Percentiles rank a stretch among this genome's conserved stretches.
phyloP scores from a whole-genome alignment of 1,140 invertebrate genomes.

The Bilobella aurantiaca region DNA sequence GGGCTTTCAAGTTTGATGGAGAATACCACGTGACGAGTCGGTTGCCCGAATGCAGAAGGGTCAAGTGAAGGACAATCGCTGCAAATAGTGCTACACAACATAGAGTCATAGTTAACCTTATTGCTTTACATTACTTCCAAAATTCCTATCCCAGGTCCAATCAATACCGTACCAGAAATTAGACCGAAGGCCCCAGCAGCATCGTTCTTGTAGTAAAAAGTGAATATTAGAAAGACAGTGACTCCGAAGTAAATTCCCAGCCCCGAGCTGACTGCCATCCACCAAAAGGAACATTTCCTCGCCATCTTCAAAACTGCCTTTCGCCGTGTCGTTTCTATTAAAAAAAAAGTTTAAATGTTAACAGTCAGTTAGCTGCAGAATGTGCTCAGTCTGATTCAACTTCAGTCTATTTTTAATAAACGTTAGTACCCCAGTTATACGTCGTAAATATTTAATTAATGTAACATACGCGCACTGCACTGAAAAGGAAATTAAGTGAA shows the following conservation, averaged over 20 bases:
- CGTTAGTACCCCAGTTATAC: too few relatives aligned
- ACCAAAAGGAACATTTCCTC: slow-evolving; percentile 25
- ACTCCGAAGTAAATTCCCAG: slow-evolving; percentile 34
- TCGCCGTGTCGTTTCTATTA: not conserved
- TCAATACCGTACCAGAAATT: slow-evolving; percentile 25
- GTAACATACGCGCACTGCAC: too few relatives aligned
- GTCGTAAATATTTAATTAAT: too few relatives aligned
- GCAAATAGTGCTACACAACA: slow-evolving; percentile 26
- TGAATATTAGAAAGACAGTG: slow-evolving; percentile 31
- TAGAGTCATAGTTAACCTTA: not conserved
- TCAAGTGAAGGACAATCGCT: slow-evolving; percentile 27
- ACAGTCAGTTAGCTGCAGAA: not conserved
- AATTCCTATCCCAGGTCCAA: not conserved
- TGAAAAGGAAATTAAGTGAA: too few relatives aligned
- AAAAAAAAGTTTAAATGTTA: not conserved
- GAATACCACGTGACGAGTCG: slow-evolving; percentile 27
- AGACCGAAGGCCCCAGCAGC: slow-evolving; percentile 31
- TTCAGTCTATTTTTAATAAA: too few relatives aligned
- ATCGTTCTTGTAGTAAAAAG: slow-evolving; percentile 32
- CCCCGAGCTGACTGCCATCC: slow-evolving; percentile 16
- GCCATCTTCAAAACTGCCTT: slow-evolving; percentile 20
- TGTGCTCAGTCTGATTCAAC: not conserved
- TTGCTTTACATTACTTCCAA: not conserved
- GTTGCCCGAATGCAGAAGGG: slow-evolving; percentile 22
- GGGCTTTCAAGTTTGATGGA: slow-evolving; percentile 18